Evolutionary conservation across 2,888 invertebrate species (phyloP).

Genomic region (Merodon equestris): DNA sequence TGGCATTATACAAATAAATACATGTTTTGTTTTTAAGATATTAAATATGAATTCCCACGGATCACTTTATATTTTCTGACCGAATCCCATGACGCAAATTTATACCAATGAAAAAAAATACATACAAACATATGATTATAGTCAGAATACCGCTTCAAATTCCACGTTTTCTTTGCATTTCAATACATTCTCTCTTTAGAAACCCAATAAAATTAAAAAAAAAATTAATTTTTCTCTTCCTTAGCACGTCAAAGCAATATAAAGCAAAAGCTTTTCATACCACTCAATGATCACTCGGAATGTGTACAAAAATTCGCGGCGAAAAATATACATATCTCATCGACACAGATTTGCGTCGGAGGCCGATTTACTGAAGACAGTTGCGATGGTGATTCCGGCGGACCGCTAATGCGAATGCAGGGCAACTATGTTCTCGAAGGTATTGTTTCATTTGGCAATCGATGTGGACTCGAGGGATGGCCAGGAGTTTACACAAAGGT

Average conservation of each 20-base stretch:
- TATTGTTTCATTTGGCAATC: constrained; percentile 81
- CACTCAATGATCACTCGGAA: constrained; percentile 77
- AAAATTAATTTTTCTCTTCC: not conserved
- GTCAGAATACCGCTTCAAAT: no score
- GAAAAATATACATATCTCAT: constrained; percentile 70
- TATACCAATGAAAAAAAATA: no score
- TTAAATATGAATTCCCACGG: no score
- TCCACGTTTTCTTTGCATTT: no score
- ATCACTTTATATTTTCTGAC: no score
- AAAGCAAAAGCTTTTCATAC: constrained; percentile 79
- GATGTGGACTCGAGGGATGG: constrained; percentile 80
- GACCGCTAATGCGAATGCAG: constrained; percentile 80
- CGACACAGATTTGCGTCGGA: constrained; percentile 76
- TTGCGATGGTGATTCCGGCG: constrained; percentile 84
- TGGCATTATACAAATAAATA: no score
- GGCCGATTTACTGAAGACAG: constrained; percentile 81
- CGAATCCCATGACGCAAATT: no score
- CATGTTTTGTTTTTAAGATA: no score
- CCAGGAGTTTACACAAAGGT: constrained; percentile 87
- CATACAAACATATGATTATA: no score
- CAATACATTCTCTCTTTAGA: no score
- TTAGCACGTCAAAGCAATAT: constrained; percentile 74
- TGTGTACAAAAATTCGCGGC: constrained; percentile 78
- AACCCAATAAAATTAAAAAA: no score
- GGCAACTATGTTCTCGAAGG: constrained; percentile 76